These are phyloP conservation scores for Drosophila paramelanica DNA, from an alignment of 2,888 invertebrate genomes.

Conservation along the genomic window DNA sequence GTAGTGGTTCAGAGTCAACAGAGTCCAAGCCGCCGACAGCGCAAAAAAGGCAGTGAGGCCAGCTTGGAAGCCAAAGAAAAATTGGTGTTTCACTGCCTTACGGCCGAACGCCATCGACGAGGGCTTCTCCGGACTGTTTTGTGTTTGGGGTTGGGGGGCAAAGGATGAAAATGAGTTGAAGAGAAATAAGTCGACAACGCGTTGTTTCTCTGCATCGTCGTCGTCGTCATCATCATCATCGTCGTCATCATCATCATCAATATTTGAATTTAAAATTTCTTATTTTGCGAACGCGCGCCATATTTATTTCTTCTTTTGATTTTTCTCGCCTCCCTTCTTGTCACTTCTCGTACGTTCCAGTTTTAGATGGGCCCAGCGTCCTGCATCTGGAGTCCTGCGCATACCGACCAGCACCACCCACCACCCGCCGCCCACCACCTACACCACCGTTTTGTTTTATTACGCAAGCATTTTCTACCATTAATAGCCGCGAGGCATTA, in stretches of 20 bases:
- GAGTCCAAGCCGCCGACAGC: conserved; percentile 26
- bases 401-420: conserved; percentile 9
- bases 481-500: conserved; percentile 81
- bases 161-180: background rate
- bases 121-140: conserved; percentile 16
- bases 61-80: conserved; percentile 36
- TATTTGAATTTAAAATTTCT: conserved; percentile 79
- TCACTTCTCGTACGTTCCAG: conserved; percentile 37
- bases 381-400: conserved; percentile 32
- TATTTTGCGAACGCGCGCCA: conserved; percentile 77
- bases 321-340: conserved; percentile 64
- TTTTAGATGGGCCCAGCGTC: conserved; percentile 13
- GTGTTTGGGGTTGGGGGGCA: background rate
- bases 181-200: background rate
- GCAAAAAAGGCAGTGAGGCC: conserved; percentile 29
- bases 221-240: conserved; percentile 9
- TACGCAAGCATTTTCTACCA: conserved; percentile 80
- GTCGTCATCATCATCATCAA: conserved; percentile 65
- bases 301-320: conserved; percentile 78
- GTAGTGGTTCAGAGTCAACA: conserved; percentile 28
- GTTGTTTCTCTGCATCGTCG: conserved; percentile 17
- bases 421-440: conserved; percentile 21
- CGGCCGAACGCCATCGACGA: conserved; percentile 46
- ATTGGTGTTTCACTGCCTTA: conserved; percentile 41
- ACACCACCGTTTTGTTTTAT: conserved; percentile 73